phyloP scores from a whole-genome alignment of 1,140 invertebrate genomes.

The Aleiodes sp. region DNA sequence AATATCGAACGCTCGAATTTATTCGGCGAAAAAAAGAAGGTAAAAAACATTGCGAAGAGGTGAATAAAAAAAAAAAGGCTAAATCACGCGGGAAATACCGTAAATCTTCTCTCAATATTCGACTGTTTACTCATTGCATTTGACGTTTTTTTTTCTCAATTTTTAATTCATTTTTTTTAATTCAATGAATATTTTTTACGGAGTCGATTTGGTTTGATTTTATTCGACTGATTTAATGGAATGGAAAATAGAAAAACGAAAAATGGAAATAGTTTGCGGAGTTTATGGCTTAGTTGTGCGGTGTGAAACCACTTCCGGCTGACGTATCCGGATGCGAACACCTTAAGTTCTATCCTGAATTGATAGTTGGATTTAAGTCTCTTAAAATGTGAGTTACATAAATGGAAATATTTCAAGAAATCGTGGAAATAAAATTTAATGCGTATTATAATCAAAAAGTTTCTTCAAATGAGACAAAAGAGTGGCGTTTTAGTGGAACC shows the following conservation, averaged over 20 bases:
- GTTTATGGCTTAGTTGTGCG: not conserved
- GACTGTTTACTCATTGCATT: no score
- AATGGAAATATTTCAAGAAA: not conserved
- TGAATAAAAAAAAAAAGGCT: no score
- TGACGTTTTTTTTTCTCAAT: no score
- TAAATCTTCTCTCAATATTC: no score
- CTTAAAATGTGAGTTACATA: not conserved
- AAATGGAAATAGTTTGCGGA: not conserved
- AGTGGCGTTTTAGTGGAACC: not conserved
- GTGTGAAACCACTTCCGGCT: conserved; percentile 18
- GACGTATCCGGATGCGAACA: conserved; percentile 1
- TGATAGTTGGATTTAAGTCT: not conserved
- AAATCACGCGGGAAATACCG: no score
- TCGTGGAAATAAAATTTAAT: no score
- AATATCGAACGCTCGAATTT: conserved; percentile 50
- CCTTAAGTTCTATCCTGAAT: not conserved
- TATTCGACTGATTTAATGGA: no score
- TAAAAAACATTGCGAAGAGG: no score
- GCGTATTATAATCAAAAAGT: no score
- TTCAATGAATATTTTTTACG: no score
- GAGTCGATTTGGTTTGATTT: no score
- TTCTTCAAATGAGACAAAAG: not conserved
- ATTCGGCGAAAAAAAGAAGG: not conserved
- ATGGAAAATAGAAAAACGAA: conserved; percentile 21
- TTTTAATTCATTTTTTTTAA: no score